Conservation (phyloP, 2,888 invertebrate genomes). For the Mimachlamys varia region DNA sequence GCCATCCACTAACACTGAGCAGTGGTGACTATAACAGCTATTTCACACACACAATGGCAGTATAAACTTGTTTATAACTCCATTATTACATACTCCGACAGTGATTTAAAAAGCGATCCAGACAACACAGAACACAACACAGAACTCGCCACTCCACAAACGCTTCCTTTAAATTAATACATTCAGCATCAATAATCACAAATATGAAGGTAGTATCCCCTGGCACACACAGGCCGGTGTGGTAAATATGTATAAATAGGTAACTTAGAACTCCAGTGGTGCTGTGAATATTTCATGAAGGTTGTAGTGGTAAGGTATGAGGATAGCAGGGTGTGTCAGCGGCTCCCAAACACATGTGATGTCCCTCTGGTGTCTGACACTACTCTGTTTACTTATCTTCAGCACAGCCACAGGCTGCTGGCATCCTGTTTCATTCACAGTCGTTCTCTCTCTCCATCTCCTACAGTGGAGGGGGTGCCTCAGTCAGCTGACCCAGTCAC, state of each 20-base stretch:
- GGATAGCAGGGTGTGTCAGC: neutral
- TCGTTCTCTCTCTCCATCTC: neutral
- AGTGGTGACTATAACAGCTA: neutral
- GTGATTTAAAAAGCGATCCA: neutral
- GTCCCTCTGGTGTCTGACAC: neutral
- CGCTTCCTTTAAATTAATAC: neutral
- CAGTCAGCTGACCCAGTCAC: neutral
- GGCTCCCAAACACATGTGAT: neutral
- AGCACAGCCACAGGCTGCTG: constrained; percentile 11
- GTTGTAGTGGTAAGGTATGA: neutral
- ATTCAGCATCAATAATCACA: neutral
- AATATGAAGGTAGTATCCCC: neutral
- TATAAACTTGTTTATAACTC: neutral
- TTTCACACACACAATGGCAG: neutral
- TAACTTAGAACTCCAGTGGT: neutral
- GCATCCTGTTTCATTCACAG: constrained; percentile 11
- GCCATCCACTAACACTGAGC: neutral
- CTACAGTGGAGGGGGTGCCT: neutral
- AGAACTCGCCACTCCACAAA: neutral
- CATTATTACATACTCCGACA: neutral
- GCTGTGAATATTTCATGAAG: neutral
- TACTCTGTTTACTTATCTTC: neutral
- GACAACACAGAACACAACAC: neutral
- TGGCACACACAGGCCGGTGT: neutral
- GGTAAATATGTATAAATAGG: neutral